Base-by-base conservation (phyloP, 2,113 vertebrate species). In the Elephas maximus region DNA sequence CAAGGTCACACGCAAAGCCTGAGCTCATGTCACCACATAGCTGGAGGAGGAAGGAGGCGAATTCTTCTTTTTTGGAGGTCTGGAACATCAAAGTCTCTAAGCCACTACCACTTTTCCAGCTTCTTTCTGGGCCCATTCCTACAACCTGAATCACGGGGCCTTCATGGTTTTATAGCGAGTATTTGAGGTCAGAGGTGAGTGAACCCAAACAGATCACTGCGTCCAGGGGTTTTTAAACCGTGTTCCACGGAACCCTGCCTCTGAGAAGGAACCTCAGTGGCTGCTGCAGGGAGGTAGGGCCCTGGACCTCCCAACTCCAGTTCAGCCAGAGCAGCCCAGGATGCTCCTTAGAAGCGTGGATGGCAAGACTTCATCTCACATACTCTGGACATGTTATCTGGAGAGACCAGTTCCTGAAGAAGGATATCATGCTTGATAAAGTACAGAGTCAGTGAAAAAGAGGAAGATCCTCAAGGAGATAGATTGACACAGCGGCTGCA, bases 71-170 rank as follows among this genome's bases (percentile, higher is more conserved):
- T 62, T 41, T 86, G 24, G 45, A 48, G 33, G 41, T 62, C 80
- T 57, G 41, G 21, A 93, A 53, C n/a, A 37, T 63, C 82, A 60
- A 76, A 60, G 89, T 91, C 83, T 90, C 88, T 57, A 87, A 79
- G 14, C 48, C 41, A 71, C 6, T 12, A 90, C 30, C 78, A 51
- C 44, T 65, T 82, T 93, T 30, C 51, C 88, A 30, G 53, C 26
- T 88, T 77, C 51, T 77, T 80, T 76, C 90, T 80, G 8, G 17
- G 11, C 45, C 60, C 76, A 2, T 93, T 81, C 37, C 63, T 51
- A 51, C 81, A 80, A 6, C 30, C 21, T 67, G 26, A 94, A 8
- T 48, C n/a, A 53, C 28, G 89, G 76, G 78, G 45, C 62, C 53
- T 14, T 76, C n/a, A 17, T 44, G 45, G 57, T 87, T 85, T 44